phyloP scores from a whole-genome alignment of 2,113 vertebrate genomes.

The Pimephales promelas region DNA sequence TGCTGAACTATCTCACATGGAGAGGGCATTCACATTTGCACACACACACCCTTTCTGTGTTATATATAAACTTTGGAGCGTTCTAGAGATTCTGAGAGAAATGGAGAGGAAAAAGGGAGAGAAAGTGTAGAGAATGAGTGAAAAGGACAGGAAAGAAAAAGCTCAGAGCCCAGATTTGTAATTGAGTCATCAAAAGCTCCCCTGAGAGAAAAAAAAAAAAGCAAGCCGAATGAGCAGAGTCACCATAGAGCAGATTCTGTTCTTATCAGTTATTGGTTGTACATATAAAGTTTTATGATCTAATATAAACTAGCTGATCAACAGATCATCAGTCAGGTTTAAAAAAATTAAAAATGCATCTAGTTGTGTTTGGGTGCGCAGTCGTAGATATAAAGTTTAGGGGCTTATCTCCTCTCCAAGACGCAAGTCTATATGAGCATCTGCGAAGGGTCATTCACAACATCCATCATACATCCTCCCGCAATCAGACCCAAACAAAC shows the following conservation, averaged over 20 bases:
- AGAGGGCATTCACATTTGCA: constrained; percentile 65
- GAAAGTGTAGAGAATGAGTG: constrained; percentile 5
- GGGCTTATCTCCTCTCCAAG: not conserved
- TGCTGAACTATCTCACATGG: constrained; percentile 65
- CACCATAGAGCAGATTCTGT: not conserved
- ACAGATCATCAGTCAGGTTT: not conserved
- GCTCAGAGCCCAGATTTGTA: constrained; percentile 66
- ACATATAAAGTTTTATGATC: constrained; percentile 4
- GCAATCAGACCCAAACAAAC: constrained; percentile 43
- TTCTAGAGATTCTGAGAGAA: constrained; percentile 35
- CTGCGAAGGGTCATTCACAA: constrained; percentile 41
- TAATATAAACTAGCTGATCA: not conserved
- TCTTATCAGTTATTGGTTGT: not conserved
- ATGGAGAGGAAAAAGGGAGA: not conserved
- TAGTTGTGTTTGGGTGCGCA: constrained; percentile 19
- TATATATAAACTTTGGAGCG: constrained; percentile 67
- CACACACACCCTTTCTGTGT: constrained; percentile 41
- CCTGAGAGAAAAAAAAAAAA: constrained; percentile 71
- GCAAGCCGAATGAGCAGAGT: constrained; percentile 43
- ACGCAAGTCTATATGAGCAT: constrained; percentile 18
- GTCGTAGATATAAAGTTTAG: not conserved
- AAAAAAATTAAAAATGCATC: not conserved
- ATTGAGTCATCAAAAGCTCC: constrained; percentile 70
- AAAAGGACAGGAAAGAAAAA: constrained; percentile 22
- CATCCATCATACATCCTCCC: constrained; percentile 40